Evolutionary conservation across 2,797 vertebrate genomes (phyloP), one percentile per base, ranked within the genome.

Genomic region (Eutrigla gurnardus): DNA sequence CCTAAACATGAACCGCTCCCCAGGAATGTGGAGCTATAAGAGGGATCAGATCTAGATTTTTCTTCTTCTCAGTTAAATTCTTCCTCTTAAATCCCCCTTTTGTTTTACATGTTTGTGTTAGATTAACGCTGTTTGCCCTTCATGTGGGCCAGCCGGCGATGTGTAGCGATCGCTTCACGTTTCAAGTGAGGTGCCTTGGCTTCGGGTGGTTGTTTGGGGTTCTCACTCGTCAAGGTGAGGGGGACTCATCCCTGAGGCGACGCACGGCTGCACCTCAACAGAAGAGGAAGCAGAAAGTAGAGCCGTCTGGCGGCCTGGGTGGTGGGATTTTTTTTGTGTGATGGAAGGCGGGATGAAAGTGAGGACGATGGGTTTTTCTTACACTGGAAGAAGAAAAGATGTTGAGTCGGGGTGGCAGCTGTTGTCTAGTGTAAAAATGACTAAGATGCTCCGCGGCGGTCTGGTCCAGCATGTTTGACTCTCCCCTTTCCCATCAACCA

Each of bases 1-100:
- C 50, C 62, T 55, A 37, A 85, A 90, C 72, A 75, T 76, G 80
- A 86, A 69, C 4, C 73, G 63, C 66, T 59, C 60, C 53, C 46
- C 68, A 78, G 89, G 89, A 89, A 90, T 92, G 81, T 69, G 17
- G 25, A 43, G 65, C 70, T 53, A 59, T 43, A 54, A 55, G 54
- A 69, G 39, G 62, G 12, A 64, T 73, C 10, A 1, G 70, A 77
- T 87, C 67, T 83, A 32, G 57, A 4, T 15, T 65, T 75, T 4
- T 43, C 49, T 43, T 65, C 43, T 43, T 0, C 65, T 50, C n/a
- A 18, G 32, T 75, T 72, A 18, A 45, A 18, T 43, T 65, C 49
- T 69, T 72, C 52, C 36, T 65, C n/a, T 73, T 45, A 18, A 66
- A 76, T 62, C 52, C 6, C 55, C 5, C 37, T 35, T 78, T 75